A percentile compares a stretch with the other conserved stretches of the same genome.
Conservation (phyloP, 2,797 vertebrate species). For the Ctenosaura bakeri region DNA sequence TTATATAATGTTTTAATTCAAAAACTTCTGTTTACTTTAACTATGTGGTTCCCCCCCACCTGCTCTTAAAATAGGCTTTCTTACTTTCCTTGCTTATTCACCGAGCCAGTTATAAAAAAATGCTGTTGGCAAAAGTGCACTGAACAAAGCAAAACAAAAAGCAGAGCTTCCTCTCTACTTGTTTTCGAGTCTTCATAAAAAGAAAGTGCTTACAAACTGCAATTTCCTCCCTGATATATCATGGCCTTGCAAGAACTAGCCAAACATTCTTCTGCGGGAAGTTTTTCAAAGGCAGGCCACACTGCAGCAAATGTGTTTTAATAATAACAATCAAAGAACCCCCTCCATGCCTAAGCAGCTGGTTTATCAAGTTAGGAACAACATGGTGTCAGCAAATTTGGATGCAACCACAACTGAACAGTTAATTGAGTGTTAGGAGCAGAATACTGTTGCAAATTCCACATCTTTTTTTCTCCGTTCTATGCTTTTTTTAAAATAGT, state of each 20-base stretch:
- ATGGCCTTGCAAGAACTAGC: conserved; percentile 50
- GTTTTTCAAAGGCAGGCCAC: conserved; percentile 52
- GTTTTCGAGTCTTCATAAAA: conserved; percentile 65
- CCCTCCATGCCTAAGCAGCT: conserved; percentile 1
- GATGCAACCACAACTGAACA: conserved; percentile 52
- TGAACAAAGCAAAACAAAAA: conserved; percentile 60
- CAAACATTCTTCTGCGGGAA: conserved; percentile 53
- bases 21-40: not conserved
- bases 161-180: conserved; percentile 64
- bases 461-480: conserved; percentile 31
- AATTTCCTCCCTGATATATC: conserved; percentile 40
- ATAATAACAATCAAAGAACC: conserved; percentile 61
- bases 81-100: conserved; percentile 5
- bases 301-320: conserved; percentile 44
- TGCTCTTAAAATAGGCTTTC: not conserved
- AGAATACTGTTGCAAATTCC: conserved; percentile 27
- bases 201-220: conserved; percentile 57
- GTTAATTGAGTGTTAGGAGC: conserved; percentile 48
- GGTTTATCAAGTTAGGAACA: conserved; percentile 72
- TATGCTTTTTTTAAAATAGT: not conserved
- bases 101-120: conserved; percentile 7
- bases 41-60: not conserved
- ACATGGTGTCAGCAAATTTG: conserved; percentile 74
- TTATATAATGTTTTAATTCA: not conserved
- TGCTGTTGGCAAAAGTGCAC: conserved; percentile 53